Evolutionary conservation across 2,797 vertebrate genomes (phyloP), one percentile per base, ranked within the genome.

Genomic region (Pseudochromis fuscus): DNA sequence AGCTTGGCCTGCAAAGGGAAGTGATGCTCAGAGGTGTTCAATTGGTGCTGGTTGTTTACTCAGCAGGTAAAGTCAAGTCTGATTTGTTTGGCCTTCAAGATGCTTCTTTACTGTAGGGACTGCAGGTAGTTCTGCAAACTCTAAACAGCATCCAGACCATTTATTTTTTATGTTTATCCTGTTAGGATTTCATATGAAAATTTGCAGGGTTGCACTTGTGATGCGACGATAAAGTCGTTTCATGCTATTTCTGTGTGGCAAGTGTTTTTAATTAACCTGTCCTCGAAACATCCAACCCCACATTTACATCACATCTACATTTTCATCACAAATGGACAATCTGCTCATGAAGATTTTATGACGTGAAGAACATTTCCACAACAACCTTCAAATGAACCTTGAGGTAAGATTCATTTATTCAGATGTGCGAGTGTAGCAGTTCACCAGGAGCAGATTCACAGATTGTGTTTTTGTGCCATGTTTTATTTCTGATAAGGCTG

Each of bases 21-120:
- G 4, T 21, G 60, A 53, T 68, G 27, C 52, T 56, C n/a, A 8
- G 13, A 58, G 30, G 67, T 48, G 33, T 67, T 38, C 21, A n/a
- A 53, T 64, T 56, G 31, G 35, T 42, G 48, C 31, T 23, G 37
- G 30, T 68, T 74, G 60, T 69, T 74, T 77, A 65, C 31, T 57
- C 51, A 18, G 24, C 24, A 58, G 70, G 40, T 75, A 31, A 79
- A 61, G 27, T 67, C 30, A 31, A 51, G 30, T 57, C 49, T 53
- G 40, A 78, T 51, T 60, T 72, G 28, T 59, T 75, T 79, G 60
- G 25, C 60, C 57, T 67, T 61, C 64, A 61, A 49, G 50, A 79
- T 58, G 19, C 44, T 60, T 72, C 37, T 48, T 60, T 73, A 69
- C 49, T 59, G 24, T 9, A 53, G 51, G 8, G 12, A 37, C 35